Conservation (phyloP, 2,888 invertebrate genomes). For the Zaprionus bogoriensis region DNA sequence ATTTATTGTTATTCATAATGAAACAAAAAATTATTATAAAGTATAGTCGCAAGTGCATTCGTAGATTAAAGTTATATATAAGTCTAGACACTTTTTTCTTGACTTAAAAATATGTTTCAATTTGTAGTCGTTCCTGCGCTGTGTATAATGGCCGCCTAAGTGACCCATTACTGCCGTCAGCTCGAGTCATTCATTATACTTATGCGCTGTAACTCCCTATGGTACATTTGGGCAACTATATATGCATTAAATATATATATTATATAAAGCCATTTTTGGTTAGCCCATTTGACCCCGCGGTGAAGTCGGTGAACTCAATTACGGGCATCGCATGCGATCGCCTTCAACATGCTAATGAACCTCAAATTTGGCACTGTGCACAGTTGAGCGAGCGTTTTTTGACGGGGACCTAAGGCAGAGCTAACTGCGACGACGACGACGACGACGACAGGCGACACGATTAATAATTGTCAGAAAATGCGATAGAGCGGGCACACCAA, state of each 20-base stretch:
- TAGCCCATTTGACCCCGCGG: conserved; percentile 22
- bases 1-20: too few species aligned
- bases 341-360: conserved; percentile 45
- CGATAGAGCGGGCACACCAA: neutral
- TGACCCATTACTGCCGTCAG: conserved; percentile 14
- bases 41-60: too few species aligned
- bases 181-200: conserved; percentile 18
- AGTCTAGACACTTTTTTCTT: neutral
- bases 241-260: neutral
- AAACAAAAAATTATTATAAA: too few species aligned
- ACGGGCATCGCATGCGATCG: conserved; percentile 26
- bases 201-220: neutral
- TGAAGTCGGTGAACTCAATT: conserved; percentile 45
- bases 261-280: neutral
- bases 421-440: neutral
- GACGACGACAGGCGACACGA: conserved; percentile 63
- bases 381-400: conserved; percentile 10
- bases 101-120: neutral
- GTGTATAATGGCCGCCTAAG: neutral
- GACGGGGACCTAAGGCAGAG: conserved; percentile 17
- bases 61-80: neutral
- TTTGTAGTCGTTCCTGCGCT: neutral
- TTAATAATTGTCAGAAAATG: conserved; percentile 72
- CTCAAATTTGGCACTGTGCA: conserved; percentile 19
- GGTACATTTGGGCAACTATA: conserved; percentile 1